Base-by-base conservation (phyloP, 2,113 vertebrate species). In the Labeo catla region DNA sequence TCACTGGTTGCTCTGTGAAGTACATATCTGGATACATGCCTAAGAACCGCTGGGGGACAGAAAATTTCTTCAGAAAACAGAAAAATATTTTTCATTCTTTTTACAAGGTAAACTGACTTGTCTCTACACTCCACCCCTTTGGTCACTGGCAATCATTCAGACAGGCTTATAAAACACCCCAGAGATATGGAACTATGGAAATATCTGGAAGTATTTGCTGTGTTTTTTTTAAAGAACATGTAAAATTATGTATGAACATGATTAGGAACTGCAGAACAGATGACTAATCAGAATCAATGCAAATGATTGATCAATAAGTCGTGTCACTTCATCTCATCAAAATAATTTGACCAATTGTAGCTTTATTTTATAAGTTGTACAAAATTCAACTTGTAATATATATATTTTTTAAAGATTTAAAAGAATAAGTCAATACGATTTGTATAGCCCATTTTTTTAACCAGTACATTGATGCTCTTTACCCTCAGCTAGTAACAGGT, bases 11-110 rank as follows among this genome's bases (percentile, higher is more conserved):
- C 91, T 99, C 98, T n/a, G 90, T 95, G 68, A 99, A 99, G 89
- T 98, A 96, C 86, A 98, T 97, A 76, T 99, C 97, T 0, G 97
- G 97, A 91, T 98, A 99, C 94, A 93, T 95, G 72, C 98, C 98
- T 90, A 99, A 94, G 89, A 96, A 99, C 0, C 98, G 90, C 95
- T 95, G 90, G 59, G 50, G 49, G 45, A 63, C 76, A 82, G 77
- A 45, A 0, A 36, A 28, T 13, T 3, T 68, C 4, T 49, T 65
- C 10, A 65, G 61, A 65, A 11, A 65, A 4, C n/a, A 12, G n/a
- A 28, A 28, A 2, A n/a, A 63, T 1, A 23, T 23, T 23, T 23
- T 23, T 23, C 3, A 4, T 59, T 59, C 54, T 19, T 57, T 59
- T 59, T 59, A 59, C 54, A 59, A n/a, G 21, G 3, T 61, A 61